Percentiles rank a stretch among this genome's conserved stretches.
These are phyloP conservation scores for Spodoptera exigua DNA, from an alignment of 2,888 invertebrate genomes.

Conservation along the genomic window DNA sequence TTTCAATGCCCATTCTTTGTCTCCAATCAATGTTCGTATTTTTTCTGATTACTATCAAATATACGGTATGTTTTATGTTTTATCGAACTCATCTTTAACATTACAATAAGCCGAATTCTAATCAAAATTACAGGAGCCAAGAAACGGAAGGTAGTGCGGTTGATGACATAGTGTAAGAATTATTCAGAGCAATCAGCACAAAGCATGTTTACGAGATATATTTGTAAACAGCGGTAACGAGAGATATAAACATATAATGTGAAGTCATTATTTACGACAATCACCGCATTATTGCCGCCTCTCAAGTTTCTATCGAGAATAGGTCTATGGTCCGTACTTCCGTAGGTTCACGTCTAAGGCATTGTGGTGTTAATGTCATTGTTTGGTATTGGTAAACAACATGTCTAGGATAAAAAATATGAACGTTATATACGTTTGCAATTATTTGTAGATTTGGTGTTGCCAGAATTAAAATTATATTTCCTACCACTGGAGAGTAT, in stretches of 20 bases:
- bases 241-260: conserved; percentile 23
- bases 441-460: not conserved
- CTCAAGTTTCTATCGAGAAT: conserved; percentile 3
- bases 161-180: conserved; percentile 35
- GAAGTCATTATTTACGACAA: conserved; percentile 36
- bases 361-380: conserved; percentile 20
- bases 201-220: conserved; percentile 30
- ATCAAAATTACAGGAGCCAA: not conserved
- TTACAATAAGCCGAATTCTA: not conserved
- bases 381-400: conserved; percentile 12
- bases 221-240: conserved; percentile 33
- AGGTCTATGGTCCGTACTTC: not conserved
- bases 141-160: conserved; percentile 2
- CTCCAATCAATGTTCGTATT: too few species aligned
- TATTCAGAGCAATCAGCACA: conserved; percentile 31
- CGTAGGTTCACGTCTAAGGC: conserved; percentile 1
- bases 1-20: too few species aligned
- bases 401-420: not conserved
- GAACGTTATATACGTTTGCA: too few species aligned
- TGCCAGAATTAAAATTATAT: too few species aligned
- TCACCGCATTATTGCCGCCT: conserved; percentile 8
- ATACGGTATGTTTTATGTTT: not conserved
- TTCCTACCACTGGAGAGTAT: too few species aligned
- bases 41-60: too few species aligned
- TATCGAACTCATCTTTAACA: not conserved